phyloP scores from a whole-genome alignment of 2,797 vertebrate genomes.

The Oreortyx pictus region DNA sequence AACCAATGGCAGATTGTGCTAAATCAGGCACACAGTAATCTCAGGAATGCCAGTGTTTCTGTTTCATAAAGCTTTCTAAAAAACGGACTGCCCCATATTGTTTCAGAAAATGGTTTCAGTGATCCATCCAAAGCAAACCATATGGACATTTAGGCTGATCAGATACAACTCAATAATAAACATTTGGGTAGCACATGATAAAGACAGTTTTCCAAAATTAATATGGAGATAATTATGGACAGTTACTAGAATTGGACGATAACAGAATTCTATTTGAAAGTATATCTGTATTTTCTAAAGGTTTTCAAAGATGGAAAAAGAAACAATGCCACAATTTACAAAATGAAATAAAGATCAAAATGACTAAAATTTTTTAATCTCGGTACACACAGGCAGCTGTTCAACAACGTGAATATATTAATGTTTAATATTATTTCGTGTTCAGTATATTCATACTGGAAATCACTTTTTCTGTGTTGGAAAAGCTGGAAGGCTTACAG shows the following conservation, averaged over 20 bases:
- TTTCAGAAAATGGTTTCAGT: background rate
- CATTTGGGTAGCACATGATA: background rate
- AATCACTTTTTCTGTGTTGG: background rate
- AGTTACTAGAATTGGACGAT: background rate
- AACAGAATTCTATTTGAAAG: background rate
- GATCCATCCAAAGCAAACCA: background rate
- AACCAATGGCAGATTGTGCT: constrained; percentile 35
- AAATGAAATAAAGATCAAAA: background rate
- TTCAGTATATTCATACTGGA: background rate
- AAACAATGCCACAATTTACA: background rate
- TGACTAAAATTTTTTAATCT: background rate
- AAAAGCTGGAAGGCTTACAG: background rate
- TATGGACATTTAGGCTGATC: background rate
- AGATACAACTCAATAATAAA: background rate
- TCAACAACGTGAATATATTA: background rate
- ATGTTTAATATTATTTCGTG: background rate
- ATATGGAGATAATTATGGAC: background rate
- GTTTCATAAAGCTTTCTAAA: constrained; percentile 24
- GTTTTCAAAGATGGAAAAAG: background rate
- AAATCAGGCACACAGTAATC: constrained; percentile 23
- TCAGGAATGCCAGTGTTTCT: constrained; percentile 23
- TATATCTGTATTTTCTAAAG: background rate
- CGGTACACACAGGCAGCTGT: background rate
- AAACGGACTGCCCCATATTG: background rate
- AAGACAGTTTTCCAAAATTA: background rate